A percentile compares a stretch with the other conserved stretches of the same genome.
Evolutionary conservation across 2,888 invertebrate species (phyloP).

Genomic region (Trachelus iudaicus): DNA sequence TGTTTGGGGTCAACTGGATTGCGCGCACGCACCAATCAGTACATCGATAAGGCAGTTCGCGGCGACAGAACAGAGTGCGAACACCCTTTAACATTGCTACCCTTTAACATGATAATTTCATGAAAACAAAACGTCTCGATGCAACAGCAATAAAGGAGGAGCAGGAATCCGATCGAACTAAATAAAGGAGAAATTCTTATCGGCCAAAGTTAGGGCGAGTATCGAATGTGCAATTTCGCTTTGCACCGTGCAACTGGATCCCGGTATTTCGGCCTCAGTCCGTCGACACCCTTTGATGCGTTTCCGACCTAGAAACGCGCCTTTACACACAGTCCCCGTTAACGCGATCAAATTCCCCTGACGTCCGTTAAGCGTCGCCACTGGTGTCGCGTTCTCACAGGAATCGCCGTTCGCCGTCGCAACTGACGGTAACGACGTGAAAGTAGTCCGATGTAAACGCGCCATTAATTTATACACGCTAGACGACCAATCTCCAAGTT

Average conservation of each 20-base stretch:
- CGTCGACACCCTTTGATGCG: neutral
- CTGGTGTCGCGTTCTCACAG: neutral
- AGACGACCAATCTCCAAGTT: neutral
- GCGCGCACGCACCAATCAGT: neutral
- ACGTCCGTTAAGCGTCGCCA: neutral
- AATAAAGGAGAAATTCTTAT: neutral
- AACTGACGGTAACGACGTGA: neutral
- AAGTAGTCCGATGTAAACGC: neutral
- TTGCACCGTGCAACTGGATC: neutral
- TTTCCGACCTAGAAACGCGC: neutral
- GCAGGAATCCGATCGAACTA: neutral
- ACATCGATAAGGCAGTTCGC: neutral
- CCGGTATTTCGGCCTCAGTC: neutral
- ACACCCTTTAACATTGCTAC: neutral
- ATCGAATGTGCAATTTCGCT: neutral
- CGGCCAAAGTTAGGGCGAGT: too few species aligned
- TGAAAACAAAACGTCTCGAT: neutral
- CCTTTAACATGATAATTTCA: neutral
- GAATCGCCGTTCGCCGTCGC: neutral
- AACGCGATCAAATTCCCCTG: neutral
- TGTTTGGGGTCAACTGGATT: neutral
- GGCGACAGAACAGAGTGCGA: neutral
- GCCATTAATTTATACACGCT: neutral
- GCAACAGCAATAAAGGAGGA: neutral
- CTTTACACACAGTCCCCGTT: neutral